Evolutionary conservation across 1,140 invertebrate genomes (phyloP), one percentile per base, ranked within the genome.

Genomic region (Parapsyche elsis): DNA sequence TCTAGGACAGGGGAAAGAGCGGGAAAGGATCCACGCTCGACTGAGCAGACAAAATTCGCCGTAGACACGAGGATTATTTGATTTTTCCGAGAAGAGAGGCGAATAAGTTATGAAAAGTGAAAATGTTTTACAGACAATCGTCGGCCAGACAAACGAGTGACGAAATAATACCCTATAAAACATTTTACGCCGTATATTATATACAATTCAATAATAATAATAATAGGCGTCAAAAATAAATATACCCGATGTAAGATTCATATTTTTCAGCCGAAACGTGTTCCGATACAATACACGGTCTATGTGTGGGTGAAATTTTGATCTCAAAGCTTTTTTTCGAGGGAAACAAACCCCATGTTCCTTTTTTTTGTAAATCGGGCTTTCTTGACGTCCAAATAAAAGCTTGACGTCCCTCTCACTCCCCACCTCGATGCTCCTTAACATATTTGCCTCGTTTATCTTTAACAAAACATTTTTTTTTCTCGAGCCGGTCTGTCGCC

Each of bases 401-500:
- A 61, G 57, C 57, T 61, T 16, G n/a, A 9, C 57, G 57, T 19
- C 57, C 57, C 57, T 61, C 49, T 19, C 10, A 2, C 49, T 61
- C 57, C 57, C 57, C 30, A 38, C 30, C 57, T 21, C 57, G 57
- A 61, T 61, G 16, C 57, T 61, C 16, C 57, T 61, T 61, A 61
- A 61, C 57, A 61, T 61, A 61, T 61, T 61, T 61, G 57, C 57
- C 57, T 61, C 57, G 57, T 61, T 61, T 61, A 61, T 61, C 57
- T 61, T 61, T 61, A 61, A 61, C 57, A 61, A 61, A 61, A 61
- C 57, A 61, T 61, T 61, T 61, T 61, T 61, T 61, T 61, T 38
- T 7, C 30, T 38, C 30, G 21, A 21, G 57, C 57, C 21, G 16
- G 57, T 61, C 57, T 61, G 57, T 61, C 57, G 19, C 57, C 57